Percentiles rank a stretch among this genome's conserved stretches.
Evolutionary conservation across 2,888 invertebrate genomes (phyloP).

Genomic region (Coremacera marginata): DNA sequence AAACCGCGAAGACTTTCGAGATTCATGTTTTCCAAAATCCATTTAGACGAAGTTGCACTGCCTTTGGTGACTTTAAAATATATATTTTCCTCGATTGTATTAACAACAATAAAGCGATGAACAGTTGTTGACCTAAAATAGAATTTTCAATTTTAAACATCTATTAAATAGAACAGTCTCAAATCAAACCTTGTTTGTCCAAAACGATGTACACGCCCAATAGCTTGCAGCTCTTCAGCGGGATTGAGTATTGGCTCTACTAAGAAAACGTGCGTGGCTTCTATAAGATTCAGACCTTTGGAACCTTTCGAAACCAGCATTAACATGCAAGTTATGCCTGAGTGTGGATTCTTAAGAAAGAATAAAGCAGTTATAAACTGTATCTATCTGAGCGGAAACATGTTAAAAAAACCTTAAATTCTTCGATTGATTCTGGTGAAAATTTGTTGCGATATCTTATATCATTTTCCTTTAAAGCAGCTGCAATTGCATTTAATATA

Average conservation of each 20-base stretch:
- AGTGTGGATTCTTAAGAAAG: slow-evolving; percentile 62
- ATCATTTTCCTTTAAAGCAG: slow-evolving; percentile 58
- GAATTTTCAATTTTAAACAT: background rate
- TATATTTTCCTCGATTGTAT: slow-evolving; percentile 81
- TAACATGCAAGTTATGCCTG: slow-evolving; percentile 73
- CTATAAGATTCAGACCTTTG: slow-evolving; percentile 83
- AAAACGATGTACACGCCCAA: slow-evolving; percentile 83
- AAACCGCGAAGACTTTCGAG: slow-evolving; percentile 54
- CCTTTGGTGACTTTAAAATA: slow-evolving; percentile 70
- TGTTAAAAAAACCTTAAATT: slow-evolving; percentile 71
- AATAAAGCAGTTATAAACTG: background rate
- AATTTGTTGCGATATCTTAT: slow-evolving; percentile 58
- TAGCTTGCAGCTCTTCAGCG: slow-evolving; percentile 81
- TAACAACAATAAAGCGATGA: slow-evolving; percentile 77
- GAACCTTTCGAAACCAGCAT: slow-evolving; percentile 78
- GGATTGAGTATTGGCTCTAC: slow-evolving; percentile 82
- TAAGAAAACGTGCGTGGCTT: slow-evolving; percentile 82
- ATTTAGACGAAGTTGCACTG: slow-evolving; percentile 57
- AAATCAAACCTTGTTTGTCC: slow-evolving; percentile 77
- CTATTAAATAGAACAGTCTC: background rate
- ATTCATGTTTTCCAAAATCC: slow-evolving; percentile 62
- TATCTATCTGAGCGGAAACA: too few relatives aligned
- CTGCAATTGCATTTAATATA: slow-evolving; percentile 59
- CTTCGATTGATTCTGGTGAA: slow-evolving; percentile 64
- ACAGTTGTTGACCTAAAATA: slow-evolving; percentile 73